Conservation (phyloP, 2,888 invertebrate species). For the Synanthedon tipuliformis region DNA sequence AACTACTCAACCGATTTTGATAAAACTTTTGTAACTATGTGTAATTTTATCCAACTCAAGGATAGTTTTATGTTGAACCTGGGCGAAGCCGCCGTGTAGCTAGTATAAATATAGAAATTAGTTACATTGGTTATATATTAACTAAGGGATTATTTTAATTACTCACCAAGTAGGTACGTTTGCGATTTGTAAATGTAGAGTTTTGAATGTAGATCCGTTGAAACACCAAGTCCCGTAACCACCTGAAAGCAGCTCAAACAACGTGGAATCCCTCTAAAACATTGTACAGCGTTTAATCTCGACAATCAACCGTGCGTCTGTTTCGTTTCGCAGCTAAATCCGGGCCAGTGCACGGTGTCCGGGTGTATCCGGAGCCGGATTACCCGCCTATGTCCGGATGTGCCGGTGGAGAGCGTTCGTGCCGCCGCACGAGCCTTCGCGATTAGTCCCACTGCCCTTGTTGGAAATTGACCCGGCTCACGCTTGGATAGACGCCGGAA, state of each 20-base stretch:
- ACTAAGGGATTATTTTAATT: too few relatives aligned
- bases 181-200: background rate
- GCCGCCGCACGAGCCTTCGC: conserved; percentile 45
- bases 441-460: conserved; percentile 58
- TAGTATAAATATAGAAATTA: too few relatives aligned
- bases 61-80: too few relatives aligned
- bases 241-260: conserved; percentile 9
- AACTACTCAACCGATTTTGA: too few relatives aligned
- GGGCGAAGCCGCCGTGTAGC: too few relatives aligned
- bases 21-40: too few relatives aligned
- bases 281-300: conserved; percentile 42
- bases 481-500: conserved; percentile 25
- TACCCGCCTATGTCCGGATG: conserved; percentile 39
- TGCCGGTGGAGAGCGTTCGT: conserved; percentile 40
- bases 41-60: too few relatives aligned
- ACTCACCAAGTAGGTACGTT: too few relatives aligned
- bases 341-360: conserved; percentile 18
- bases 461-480: conserved; percentile 30
- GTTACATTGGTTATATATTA: too few relatives aligned
- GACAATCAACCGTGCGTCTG: conserved; percentile 49
- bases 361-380: conserved; percentile 24
- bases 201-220: background rate
- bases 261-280: conserved; percentile 34
- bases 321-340: conserved; percentile 55
- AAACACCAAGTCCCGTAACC: background rate